Percentiles rank a stretch among this genome's conserved stretches.
phyloP scores from a whole-genome alignment of 2,797 vertebrate genomes.

The Tachyglossus aculeatus region DNA sequence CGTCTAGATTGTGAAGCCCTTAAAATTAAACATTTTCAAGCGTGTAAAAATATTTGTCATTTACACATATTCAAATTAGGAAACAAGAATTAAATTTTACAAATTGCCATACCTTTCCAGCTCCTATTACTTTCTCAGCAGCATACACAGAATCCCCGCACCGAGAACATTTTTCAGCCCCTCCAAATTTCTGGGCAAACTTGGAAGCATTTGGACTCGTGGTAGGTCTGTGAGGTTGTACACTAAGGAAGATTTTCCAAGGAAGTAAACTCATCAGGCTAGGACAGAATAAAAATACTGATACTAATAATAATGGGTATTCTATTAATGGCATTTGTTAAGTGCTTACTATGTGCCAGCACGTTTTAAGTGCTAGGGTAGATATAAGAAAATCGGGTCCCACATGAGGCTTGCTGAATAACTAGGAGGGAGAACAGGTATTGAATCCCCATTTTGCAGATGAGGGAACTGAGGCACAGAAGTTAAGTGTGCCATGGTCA shows the following conservation, averaged over 20 bases:
- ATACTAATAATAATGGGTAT: too few relatives aligned
- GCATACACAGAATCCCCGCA: slow-evolving; percentile 92
- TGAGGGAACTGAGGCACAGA: neutral
- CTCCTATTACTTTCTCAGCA: slow-evolving; percentile 92
- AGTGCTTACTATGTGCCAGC: neutral
- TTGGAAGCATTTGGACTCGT: slow-evolving; percentile 92
- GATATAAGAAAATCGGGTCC: neutral
- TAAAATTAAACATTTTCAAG: too few relatives aligned
- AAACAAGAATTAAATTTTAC: neutral
- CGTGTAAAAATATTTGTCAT: too few relatives aligned
- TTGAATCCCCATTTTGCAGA: neutral
- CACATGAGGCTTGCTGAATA: neutral
- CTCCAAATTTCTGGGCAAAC: slow-evolving; percentile 92
- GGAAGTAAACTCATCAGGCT: too few relatives aligned
- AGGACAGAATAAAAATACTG: too few relatives aligned
- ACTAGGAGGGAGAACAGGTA: neutral
- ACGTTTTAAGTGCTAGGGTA: neutral
- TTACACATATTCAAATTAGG: accelerated
- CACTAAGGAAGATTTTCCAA: slow-evolving; percentile 67
- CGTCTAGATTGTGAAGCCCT: too few relatives aligned
- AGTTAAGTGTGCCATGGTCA: too few relatives aligned
- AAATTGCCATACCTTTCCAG: slow-evolving; percentile 85
- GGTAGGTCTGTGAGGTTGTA: slow-evolving; percentile 82
- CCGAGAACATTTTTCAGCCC: slow-evolving; percentile 89
- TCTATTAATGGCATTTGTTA: neutral